phyloP scores from a whole-genome alignment of 2,797 vertebrate genomes.

The Catharus ustulatus region DNA sequence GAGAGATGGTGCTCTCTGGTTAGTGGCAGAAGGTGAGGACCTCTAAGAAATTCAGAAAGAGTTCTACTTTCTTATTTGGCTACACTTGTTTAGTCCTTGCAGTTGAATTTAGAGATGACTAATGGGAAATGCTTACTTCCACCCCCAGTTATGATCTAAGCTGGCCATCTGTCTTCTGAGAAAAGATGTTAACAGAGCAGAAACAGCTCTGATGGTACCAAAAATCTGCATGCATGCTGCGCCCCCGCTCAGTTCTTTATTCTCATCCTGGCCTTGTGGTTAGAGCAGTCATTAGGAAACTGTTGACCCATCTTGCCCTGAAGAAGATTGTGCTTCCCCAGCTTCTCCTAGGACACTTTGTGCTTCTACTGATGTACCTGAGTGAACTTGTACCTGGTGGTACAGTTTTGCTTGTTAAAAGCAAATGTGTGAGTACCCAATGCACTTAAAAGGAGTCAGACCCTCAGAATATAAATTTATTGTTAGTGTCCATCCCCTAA shows the following conservation, averaged over 20 bases:
- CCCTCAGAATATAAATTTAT: background rate
- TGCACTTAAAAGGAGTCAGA: background rate
- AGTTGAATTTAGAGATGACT: background rate
- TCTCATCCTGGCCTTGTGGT: background rate
- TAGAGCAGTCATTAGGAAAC: background rate
- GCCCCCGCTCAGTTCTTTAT: fast-evolving
- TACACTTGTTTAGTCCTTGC: background rate
- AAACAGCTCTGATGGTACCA: background rate
- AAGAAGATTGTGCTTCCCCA: background rate
- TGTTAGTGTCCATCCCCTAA: background rate
- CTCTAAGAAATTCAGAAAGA: background rate
- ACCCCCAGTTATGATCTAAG: background rate
- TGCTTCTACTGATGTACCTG: background rate
- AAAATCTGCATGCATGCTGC: background rate
- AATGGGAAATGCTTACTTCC: background rate
- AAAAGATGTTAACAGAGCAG: background rate
- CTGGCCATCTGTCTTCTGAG: background rate
- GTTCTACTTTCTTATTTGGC: background rate
- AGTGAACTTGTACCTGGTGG: background rate
- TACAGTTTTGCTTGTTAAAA: background rate
- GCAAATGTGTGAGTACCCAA: background rate
- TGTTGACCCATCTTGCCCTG: background rate
- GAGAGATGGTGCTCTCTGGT: background rate
- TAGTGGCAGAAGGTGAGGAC: background rate
- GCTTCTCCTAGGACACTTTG: background rate